These are phyloP conservation scores for Xiphydria camelus DNA, from an alignment of 2,888 invertebrate species.

Conservation along the genomic window DNA sequence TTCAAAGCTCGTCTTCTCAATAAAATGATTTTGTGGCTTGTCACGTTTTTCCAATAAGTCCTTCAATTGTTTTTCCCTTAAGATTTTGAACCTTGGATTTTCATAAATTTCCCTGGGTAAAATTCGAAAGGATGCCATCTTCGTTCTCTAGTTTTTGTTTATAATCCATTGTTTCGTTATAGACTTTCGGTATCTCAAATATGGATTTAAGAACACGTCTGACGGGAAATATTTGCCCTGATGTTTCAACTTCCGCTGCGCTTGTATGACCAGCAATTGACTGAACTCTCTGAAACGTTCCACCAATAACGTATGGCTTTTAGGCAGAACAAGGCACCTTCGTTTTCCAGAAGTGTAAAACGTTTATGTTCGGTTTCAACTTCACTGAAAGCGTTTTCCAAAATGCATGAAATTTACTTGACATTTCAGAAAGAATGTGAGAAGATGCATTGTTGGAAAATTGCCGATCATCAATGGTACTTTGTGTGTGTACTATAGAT, in stretches of 20 bases:
- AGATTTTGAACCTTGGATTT: constrained; percentile 7
- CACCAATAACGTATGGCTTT: not conserved
- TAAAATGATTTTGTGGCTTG: no score
- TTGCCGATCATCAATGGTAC: no score
- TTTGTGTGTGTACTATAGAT: not conserved
- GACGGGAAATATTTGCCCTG: constrained; percentile 11
- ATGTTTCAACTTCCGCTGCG: not conserved
- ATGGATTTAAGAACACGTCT: constrained; percentile 13
- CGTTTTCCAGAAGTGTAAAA: not conserved
- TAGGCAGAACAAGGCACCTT: constrained; percentile 1
- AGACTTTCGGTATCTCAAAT: constrained; percentile 15
- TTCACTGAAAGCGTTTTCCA: not conserved
- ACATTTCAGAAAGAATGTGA: constrained; percentile 1
- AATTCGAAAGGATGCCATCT: constrained; percentile 6
- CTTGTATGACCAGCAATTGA: not conserved
- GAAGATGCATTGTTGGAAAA: not conserved
- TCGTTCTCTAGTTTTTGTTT: constrained; percentile 7
- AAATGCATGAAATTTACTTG: not conserved
- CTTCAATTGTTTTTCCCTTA: no score
- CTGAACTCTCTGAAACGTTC: constrained; percentile 3
- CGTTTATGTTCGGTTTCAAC: constrained; percentile 2
- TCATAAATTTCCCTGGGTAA: constrained; percentile 19
- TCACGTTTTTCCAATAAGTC: no score
- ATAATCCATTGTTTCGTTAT: constrained; percentile 10
- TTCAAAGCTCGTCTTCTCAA: no score